Evolutionary conservation across 2,888 invertebrate species (phyloP), one percentile per base, ranked within the genome.

Genomic region (Pristionchus fissidentatus): DNA sequence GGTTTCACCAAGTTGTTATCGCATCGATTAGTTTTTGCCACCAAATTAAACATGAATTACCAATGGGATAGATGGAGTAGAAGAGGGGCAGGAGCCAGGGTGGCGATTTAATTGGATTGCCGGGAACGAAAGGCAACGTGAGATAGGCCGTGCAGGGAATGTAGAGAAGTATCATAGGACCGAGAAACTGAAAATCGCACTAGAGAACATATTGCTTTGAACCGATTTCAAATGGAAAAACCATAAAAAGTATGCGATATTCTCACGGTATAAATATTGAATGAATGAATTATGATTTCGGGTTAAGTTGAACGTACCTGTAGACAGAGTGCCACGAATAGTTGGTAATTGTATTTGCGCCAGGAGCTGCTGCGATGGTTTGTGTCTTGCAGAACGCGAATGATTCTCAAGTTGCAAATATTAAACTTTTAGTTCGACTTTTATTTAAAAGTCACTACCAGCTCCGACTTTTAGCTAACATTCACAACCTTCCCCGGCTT

Each of bases 41-140:
- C 46, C n/a, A 22, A 55, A 55, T 22, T 22, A 15, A 55, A 55
- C 7, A 55, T 15, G 22, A 66, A 70, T n/a, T 70, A 77, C 75
- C 75, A 1, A 49, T 77, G 1, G 75, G 75, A 15, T 49, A 77
- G 32, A 77, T 77, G 0, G 75, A 77, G 75, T 77, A 77, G 49
- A 49, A n/a, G n/a, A 77, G 75, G 15, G 75, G 41, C 22, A 77
- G 22, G 10, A 49, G 49, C 46, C 49, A 77, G 5, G 75, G 75
- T 15, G 75, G 75, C 19, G 49, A 49, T 22, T 15, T 8, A 19
- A 77, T 0, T 5, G 4, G 15, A 3, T 49, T 22, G 2, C 26
- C 22, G 29, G 75, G 75, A 3, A 77, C 7, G 49, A 77, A 77
- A 22, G 75, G 75, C 19, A 49, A 19, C 1, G 41, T 19, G 0